Evolutionary conservation across 2,888 invertebrate species (phyloP).

Genomic region (Erpobdella octoculata): DNA sequence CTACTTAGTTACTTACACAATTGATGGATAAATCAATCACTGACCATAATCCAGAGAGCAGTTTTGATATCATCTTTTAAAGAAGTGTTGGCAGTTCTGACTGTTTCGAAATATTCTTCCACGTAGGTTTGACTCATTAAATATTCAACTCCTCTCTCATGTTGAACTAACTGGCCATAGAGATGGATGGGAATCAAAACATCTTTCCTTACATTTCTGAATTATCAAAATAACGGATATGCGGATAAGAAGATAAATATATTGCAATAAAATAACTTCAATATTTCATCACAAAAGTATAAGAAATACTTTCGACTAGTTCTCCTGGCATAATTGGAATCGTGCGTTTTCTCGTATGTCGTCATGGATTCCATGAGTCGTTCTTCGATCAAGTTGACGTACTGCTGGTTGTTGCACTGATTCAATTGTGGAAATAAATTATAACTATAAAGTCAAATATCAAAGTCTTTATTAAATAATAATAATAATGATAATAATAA

Average conservation of each 20-base stretch:
- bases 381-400: conserved; percentile 80
- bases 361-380: conserved; percentile 79
- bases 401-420: conserved; percentile 57
- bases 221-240: too few species aligned
- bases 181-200: conserved; percentile 66
- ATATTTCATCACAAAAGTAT: too few species aligned
- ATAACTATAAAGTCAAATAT: too few species aligned
- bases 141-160: conserved; percentile 55
- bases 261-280: too few species aligned
- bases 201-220: conserved; percentile 45
- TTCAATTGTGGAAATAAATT: too few species aligned
- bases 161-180: conserved; percentile 73
- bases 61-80: conserved; percentile 61
- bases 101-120: conserved; percentile 8
- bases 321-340: conserved; percentile 51
- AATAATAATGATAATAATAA: not conserved
- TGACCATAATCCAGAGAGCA: conserved; percentile 73
- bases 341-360: conserved; percentile 70
- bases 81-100: not conserved
- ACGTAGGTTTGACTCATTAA: conserved; percentile 46
- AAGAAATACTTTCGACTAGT: conserved; percentile 44
- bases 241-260: too few species aligned
- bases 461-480: not conserved
- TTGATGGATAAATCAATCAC: conserved; percentile 37
- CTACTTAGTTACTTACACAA: too few species aligned